phyloP scores from a whole-genome alignment of 64 coral and sea anemone species.

The Cladopsammia gracilis region DNA sequence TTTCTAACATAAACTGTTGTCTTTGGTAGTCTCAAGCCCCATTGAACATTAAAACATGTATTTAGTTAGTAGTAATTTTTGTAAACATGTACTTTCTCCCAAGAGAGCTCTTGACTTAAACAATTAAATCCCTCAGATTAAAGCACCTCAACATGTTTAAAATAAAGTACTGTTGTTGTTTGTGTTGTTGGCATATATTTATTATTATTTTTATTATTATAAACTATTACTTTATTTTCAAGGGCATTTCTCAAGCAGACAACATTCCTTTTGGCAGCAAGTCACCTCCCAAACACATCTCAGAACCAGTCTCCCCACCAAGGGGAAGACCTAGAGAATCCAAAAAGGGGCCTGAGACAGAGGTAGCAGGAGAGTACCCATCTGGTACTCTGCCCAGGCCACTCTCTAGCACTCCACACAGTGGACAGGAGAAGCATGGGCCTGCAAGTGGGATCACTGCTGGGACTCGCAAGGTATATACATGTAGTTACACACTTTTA shows the following conservation, averaged over 20 bases:
- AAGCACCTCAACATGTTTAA: background rate
- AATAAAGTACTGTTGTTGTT: too few relatives aligned
- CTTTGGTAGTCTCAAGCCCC: too few relatives aligned
- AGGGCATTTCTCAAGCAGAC: slow-evolving; percentile 9
- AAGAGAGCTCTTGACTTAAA: too few relatives aligned
- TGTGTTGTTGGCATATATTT: background rate
- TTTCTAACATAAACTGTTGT: too few relatives aligned
- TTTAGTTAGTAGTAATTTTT: too few relatives aligned
- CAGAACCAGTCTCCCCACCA: slow-evolving; percentile 19
- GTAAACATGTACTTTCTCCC: too few relatives aligned
- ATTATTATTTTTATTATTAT: background rate
- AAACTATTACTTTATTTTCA: background rate
- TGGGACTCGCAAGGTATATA: background rate
- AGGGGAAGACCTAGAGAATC: background rate
- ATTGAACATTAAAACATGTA: too few relatives aligned
- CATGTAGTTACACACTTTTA: background rate
- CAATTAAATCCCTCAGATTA: too few relatives aligned
- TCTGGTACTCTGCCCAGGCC: slow-evolving; percentile 27
- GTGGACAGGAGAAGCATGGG: background rate
- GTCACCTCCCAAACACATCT: slow-evolving; percentile 5
- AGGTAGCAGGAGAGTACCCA: background rate
- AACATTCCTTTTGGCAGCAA: background rate
- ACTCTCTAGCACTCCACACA: slow-evolving; percentile 1
- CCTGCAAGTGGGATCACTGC: background rate
- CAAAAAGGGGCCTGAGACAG: slow-evolving; percentile 3